Conservation (phyloP, 2,113 vertebrate genomes). For the Ursus arctos region DNA sequence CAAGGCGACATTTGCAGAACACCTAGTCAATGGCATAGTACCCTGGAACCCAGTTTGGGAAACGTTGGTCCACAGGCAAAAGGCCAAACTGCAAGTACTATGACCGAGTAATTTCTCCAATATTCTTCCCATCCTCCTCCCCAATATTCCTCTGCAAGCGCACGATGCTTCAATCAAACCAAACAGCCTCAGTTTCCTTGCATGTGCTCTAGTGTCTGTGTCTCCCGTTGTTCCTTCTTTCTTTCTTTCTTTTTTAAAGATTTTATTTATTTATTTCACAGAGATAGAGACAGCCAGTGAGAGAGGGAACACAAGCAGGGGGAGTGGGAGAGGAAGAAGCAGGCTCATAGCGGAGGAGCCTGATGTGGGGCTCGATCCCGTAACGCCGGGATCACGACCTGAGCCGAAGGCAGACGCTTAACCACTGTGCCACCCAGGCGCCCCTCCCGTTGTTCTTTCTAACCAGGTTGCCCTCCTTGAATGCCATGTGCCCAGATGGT, state of each 20-base stretch:
- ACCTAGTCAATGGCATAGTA: background rate
- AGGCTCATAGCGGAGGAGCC: too few species aligned
- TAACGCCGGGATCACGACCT: too few species aligned
- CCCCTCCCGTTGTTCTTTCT: too few species aligned
- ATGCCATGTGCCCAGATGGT: background rate
- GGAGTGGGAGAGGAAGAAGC: too few species aligned
- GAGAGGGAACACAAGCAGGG: too few species aligned
- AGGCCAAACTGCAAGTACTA: background rate
- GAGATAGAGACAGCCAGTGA: too few species aligned
- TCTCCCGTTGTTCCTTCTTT: background rate
- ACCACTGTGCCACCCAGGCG: too few species aligned
- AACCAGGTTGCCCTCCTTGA: background rate
- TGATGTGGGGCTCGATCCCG: too few species aligned
- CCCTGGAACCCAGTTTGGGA: background rate
- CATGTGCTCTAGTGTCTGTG: too few species aligned
- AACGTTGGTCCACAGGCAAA: accelerated
- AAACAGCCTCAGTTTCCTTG: background rate
- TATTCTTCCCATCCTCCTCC: background rate
- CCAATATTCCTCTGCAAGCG: background rate
- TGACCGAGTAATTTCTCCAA: background rate
- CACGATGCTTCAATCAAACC: background rate
- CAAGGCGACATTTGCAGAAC: background rate
- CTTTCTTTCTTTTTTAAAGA: too few species aligned
- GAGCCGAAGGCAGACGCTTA: too few species aligned
- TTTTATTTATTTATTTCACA: too few species aligned